These are phyloP conservation scores for Epistrophe grossulariae DNA, from an alignment of 2,888 invertebrate species.

Conservation along the genomic window DNA sequence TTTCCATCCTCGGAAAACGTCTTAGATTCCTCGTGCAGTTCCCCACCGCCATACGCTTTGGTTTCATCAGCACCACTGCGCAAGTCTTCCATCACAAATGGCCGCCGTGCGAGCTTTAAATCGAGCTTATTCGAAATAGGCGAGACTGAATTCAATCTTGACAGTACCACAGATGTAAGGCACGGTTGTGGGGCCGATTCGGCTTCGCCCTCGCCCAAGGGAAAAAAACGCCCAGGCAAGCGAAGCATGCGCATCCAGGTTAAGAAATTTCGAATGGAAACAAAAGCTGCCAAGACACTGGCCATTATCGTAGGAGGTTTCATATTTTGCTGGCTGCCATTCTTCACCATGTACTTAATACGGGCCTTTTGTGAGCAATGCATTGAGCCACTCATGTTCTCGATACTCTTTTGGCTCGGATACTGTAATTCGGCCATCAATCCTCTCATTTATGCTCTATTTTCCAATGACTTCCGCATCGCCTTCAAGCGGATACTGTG, in stretches of 20 bases:
- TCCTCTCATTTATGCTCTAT: constrained; percentile 96
- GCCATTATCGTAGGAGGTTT: constrained; percentile 99
- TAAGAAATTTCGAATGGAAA: constrained; percentile 96
- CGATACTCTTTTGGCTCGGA: constrained; percentile 97
- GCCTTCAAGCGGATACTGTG: constrained; percentile 97
- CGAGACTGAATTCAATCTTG: constrained; percentile 82
- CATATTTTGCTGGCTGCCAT: constrained; percentile 98
- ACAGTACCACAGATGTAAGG: constrained; percentile 66
- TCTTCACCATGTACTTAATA: constrained; percentile 97
- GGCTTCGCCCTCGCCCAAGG: constrained; percentile 79
- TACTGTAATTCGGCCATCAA: constrained; percentile 99
- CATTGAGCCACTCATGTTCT: constrained; percentile 93
- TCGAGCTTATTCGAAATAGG: constrained; percentile 82
- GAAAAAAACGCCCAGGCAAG: constrained; percentile 90
- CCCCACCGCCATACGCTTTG: constrained; percentile 79
- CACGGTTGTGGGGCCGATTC: constrained; percentile 47
- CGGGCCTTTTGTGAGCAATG: constrained; percentile 94
- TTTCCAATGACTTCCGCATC: constrained; percentile 96
- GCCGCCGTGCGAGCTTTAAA: constrained; percentile 81
- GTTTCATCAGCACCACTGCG: constrained; percentile 76
- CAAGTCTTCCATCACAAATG: constrained; percentile 79
- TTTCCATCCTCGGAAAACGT: constrained; percentile 92
- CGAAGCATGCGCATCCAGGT: constrained; percentile 95
- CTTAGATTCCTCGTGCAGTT: constrained; percentile 79
- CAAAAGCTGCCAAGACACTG: constrained; percentile 97